Percentiles rank a stretch among this genome's conserved stretches.
Conservation (phyloP, 2,797 vertebrate species). For the Sphenopsis melanotis region DNA sequence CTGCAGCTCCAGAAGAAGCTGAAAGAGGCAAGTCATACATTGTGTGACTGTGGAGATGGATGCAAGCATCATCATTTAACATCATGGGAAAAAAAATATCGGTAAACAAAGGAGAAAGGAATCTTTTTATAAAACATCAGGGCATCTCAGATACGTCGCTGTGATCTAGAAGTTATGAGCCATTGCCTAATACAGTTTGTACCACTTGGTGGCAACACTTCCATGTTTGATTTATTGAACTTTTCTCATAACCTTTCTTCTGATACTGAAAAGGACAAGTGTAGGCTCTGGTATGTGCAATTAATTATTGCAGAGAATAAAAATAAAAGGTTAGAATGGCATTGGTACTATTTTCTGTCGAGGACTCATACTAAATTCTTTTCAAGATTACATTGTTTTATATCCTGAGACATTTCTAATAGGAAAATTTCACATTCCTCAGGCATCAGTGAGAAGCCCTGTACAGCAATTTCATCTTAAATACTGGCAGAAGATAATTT, state of each 20-base stretch:
- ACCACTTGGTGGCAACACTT: conserved; percentile 79
- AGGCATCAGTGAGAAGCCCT: not conserved
- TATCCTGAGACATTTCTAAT: not conserved
- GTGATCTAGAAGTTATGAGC: conserved; percentile 31
- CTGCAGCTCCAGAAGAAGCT: not conserved
- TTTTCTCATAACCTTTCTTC: conserved; percentile 33
- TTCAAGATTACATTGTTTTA: not conserved
- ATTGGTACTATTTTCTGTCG: not conserved
- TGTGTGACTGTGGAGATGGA: rapidly evolving
- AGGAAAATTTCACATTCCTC: not conserved
- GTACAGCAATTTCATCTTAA: not conserved
- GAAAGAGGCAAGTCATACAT: not conserved
- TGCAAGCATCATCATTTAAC: not conserved
- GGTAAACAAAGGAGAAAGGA: not conserved
- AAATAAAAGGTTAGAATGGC: not conserved
- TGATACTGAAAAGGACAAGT: conserved; percentile 24
- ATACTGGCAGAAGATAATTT: not conserved
- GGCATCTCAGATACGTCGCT: not conserved
- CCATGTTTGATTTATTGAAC: conserved; percentile 75
- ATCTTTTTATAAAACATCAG: not conserved
- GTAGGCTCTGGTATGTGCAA: not conserved
- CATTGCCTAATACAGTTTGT: conserved; percentile 61
- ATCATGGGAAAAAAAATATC: not conserved
- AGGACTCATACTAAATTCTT: not conserved
- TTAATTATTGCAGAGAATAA: conserved; percentile 13